Percentiles rank a stretch among this genome's conserved stretches.
Evolutionary conservation across 2,113 vertebrate genomes (phyloP).

Genomic region (Malurus melanocephalus): DNA sequence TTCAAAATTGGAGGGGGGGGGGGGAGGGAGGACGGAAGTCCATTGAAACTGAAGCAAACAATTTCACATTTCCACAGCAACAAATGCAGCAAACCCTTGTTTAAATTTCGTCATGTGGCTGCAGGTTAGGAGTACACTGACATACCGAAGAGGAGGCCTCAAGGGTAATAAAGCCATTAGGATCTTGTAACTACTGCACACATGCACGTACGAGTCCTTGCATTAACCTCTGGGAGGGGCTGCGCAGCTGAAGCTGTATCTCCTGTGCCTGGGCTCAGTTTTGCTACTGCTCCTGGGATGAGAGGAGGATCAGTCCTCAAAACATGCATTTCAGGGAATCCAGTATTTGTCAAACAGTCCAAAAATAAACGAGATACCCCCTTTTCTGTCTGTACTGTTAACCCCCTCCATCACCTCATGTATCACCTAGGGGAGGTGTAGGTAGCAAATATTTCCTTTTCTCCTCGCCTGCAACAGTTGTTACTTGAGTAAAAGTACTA

Average conservation of each 20-base stretch:
- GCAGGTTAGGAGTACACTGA: constrained; percentile 21
- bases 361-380: not conserved
- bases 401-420: not conserved
- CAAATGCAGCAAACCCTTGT: not conserved
- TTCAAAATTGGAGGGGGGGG: not conserved
- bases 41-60: not conserved
- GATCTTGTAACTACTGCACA: not conserved
- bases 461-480: not conserved
- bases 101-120: constrained; percentile 21
- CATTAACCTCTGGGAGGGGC: not conserved
- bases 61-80: not conserved
- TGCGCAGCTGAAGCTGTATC: not conserved
- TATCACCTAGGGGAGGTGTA: not conserved
- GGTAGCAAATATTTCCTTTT: not conserved
- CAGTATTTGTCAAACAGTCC: not conserved
- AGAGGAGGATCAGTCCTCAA: not conserved
- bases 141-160: not conserved
- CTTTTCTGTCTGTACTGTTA: not conserved
- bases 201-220: not conserved
- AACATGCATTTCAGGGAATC: not conserved
- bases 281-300: not conserved
- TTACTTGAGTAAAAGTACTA: not conserved
- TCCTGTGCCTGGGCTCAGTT: not conserved
- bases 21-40: not conserved
- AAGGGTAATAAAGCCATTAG: constrained; percentile 1